A percentile compares a stretch with the other conserved stretches of the same genome.
These are phyloP conservation scores for Proisotoma minuta DNA, from an alignment of 2,888 invertebrate genomes.

Conservation along the genomic window DNA sequence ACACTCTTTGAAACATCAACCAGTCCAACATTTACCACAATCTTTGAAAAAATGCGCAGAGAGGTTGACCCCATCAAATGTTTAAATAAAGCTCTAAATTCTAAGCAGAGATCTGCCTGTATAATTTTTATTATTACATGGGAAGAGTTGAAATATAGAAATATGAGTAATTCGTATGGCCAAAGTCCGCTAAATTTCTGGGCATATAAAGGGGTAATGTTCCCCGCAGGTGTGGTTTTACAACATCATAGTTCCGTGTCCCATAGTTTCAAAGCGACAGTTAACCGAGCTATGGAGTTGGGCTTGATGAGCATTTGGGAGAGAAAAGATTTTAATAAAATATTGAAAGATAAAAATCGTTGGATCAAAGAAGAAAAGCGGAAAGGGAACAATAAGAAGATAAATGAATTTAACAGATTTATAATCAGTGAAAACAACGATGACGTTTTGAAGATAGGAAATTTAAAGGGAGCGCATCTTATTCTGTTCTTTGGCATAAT, in stretches of 20 bases:
- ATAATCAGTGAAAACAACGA: slow-evolving; percentile 11
- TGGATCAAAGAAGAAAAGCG: slow-evolving; percentile 14
- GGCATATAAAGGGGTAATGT: slow-evolving; percentile 17
- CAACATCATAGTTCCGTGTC: slow-evolving; percentile 17
- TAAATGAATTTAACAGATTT: background rate
- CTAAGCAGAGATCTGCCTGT: slow-evolving; percentile 17
- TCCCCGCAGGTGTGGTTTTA: slow-evolving; percentile 24
- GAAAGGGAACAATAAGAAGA: background rate
- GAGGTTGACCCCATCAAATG: slow-evolving; percentile 20
- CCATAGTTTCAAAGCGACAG: slow-evolving; percentile 7
- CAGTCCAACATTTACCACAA: slow-evolving; percentile 18
- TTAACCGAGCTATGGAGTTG: slow-evolving; percentile 18
- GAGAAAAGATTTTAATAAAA: slow-evolving; percentile 14
- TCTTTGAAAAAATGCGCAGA: slow-evolving; percentile 14
- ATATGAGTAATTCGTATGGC: slow-evolving; percentile 23
- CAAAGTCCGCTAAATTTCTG: slow-evolving; percentile 19
- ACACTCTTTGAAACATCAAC: slow-evolving; percentile 19
- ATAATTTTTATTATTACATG: slow-evolving; percentile 19
- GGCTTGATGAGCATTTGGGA: slow-evolving; percentile 22
- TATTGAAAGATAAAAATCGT: slow-evolving; percentile 17
- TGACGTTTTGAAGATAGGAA: slow-evolving; percentile 17
- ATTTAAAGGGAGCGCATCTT: slow-evolving; percentile 22
- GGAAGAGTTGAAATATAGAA: slow-evolving; percentile 17
- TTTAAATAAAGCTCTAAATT: slow-evolving; percentile 9
- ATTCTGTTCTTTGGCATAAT: slow-evolving; percentile 13